These are phyloP conservation scores for Euwallacea similis DNA, from an alignment of 1,140 invertebrate genomes.

Conservation along the genomic window DNA sequence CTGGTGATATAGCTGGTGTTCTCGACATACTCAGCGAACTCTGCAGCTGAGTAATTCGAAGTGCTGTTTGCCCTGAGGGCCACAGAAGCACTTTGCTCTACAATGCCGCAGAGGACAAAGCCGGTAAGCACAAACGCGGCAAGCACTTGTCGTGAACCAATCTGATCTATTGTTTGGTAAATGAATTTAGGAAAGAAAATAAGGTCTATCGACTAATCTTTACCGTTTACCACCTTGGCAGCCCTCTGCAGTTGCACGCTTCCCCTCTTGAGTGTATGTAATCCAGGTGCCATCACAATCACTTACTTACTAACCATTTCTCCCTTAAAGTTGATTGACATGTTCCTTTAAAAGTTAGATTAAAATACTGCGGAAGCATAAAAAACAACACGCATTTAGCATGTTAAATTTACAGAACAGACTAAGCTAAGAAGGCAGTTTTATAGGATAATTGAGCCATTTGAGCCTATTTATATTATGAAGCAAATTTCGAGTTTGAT, in stretches of 20 bases:
- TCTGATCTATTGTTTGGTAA: constrained; percentile 52
- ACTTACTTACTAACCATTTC: too few species aligned
- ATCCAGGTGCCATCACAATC: constrained; percentile 29
- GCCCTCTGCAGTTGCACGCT: constrained; percentile 61
- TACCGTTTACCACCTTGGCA: constrained; percentile 62
- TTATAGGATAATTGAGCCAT: constrained; percentile 32
- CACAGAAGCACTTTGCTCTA: constrained; percentile 61
- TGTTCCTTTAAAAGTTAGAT: not conserved
- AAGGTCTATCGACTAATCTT: constrained; percentile 1
- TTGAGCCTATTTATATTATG: constrained; percentile 1
- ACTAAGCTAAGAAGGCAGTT: not conserved
- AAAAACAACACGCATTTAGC: not conserved
- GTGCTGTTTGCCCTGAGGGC: constrained; percentile 58
- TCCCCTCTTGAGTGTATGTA: constrained; percentile 56
- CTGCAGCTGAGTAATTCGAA: constrained; percentile 49
- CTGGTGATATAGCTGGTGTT: constrained; percentile 54
- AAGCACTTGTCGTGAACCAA: constrained; percentile 58
- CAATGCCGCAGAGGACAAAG: constrained; percentile 60
- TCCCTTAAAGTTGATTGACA: not conserved
- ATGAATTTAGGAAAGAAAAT: constrained; percentile 25
- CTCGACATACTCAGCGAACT: constrained; percentile 55
- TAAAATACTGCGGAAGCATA: not conserved
- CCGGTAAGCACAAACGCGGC: constrained; percentile 58
- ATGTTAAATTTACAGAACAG: not conserved
- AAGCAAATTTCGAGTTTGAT: too few species aligned